Percentiles rank a stretch among this genome's conserved stretches.
These are phyloP conservation scores for Sorex fumeus DNA, from an alignment of 2,113 vertebrate species.

Conservation along the genomic window DNA sequence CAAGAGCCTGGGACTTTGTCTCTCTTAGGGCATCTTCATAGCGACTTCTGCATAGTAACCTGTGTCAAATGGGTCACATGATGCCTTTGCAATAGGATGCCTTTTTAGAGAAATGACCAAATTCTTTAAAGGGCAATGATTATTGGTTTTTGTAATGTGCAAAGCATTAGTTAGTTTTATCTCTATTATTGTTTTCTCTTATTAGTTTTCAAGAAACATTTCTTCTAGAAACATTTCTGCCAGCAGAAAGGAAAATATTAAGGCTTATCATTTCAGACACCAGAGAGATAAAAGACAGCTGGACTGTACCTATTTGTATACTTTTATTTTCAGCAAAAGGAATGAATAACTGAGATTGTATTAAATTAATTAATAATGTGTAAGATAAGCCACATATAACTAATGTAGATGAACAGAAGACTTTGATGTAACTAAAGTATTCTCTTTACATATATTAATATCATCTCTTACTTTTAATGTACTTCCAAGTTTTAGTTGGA, in stretches of 20 bases:
- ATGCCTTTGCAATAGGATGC: slow-evolving; percentile 71
- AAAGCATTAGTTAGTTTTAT: slow-evolving; percentile 65
- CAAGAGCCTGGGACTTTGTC: neutral
- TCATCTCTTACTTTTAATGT: slow-evolving; percentile 49
- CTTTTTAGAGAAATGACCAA: slow-evolving; percentile 50
- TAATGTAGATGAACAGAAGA: slow-evolving; percentile 80
- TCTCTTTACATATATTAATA: slow-evolving; percentile 78
- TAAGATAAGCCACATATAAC: slow-evolving; percentile 54
- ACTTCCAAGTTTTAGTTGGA: slow-evolving; percentile 79
- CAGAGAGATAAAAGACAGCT: slow-evolving; percentile 69
- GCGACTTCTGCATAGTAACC: neutral
- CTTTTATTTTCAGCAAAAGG: slow-evolving; percentile 74
- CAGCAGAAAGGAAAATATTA: slow-evolving; percentile 61
- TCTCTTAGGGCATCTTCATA: too few species aligned
- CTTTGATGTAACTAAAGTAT: slow-evolving; percentile 65
- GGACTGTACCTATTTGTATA: slow-evolving; percentile 73
- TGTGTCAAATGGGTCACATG: neutral
- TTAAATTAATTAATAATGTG: slow-evolving; percentile 51
- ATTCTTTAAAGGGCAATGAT: slow-evolving; percentile 32
- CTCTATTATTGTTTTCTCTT: slow-evolving; percentile 59
- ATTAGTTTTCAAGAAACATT: slow-evolving; percentile 28
- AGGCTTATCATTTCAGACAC: slow-evolving; percentile 66
- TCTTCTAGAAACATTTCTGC: slow-evolving; percentile 58
- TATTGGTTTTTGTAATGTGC: slow-evolving; percentile 48
- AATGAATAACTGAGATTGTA: slow-evolving; percentile 40